These are phyloP conservation scores for Amphiprion percula DNA, from an alignment of 2,113 vertebrate species.

Conservation along the genomic window DNA sequence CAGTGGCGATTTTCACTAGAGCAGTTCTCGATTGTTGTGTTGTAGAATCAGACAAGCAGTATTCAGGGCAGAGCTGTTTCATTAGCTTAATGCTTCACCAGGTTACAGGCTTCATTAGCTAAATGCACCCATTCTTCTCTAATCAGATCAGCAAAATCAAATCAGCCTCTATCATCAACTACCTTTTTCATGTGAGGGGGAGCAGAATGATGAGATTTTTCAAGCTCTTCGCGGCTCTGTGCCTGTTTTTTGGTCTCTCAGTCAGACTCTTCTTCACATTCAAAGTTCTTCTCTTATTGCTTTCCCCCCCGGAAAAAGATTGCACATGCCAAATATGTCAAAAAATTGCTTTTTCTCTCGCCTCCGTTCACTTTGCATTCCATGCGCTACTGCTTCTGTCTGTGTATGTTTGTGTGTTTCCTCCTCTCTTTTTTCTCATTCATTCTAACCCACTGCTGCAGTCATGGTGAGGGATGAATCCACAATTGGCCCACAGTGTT, in stretches of 20 bases:
- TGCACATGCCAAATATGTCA: conserved; percentile 33
- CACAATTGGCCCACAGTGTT: conserved; percentile 47
- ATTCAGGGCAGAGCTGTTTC: conserved; percentile 52
- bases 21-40: conserved; percentile 19
- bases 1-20: conserved; percentile 24
- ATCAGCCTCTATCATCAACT: conserved; percentile 44
- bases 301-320: conserved; percentile 11
- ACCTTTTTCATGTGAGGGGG: background rate
- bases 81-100: conserved; percentile 61
- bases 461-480: conserved; percentile 50
- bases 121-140: conserved; percentile 59
- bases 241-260: background rate
- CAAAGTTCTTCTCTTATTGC: conserved; percentile 6
- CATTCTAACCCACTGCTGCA: conserved; percentile 40
- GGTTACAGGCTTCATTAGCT: conserved; percentile 60
- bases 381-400: background rate
- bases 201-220: conserved; percentile 2
- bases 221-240: background rate
- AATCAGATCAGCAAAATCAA: conserved; percentile 61
- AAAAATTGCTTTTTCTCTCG: conserved; percentile 26
- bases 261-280: background rate
- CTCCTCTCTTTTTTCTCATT: conserved; percentile 42
- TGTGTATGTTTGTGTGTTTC: conserved; percentile 38
- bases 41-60: conserved; percentile 15
- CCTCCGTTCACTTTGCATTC: conserved; percentile 58